Evolutionary conservation across 2,797 vertebrate genomes (phyloP), one percentile per base, ranked within the genome.

Genomic region (Eulemur albifrons): DNA sequence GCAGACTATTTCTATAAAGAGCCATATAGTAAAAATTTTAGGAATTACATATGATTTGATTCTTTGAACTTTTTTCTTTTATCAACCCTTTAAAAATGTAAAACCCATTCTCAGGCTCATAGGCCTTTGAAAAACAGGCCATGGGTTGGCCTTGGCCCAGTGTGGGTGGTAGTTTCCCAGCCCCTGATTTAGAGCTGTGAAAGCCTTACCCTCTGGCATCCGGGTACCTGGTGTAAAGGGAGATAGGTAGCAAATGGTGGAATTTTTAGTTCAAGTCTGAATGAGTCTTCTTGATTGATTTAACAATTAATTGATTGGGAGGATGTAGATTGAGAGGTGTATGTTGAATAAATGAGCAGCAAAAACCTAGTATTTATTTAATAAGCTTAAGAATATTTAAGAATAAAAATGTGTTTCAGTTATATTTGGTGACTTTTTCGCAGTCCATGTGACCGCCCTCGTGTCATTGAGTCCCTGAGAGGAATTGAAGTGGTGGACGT

Each of bases 401-500:
- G 80, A 70, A 17, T 40, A 45, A 38, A 65, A 21, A 7, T 81
- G 0, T 18, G 7, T 69, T 73, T 85, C 45, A 18, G 1, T 82
- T 30, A 0, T 11, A 2, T 54, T 40, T 93, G 83, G 32, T 69
- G 93, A 40, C 81, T 96, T 98, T 35, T 23, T 96, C 98, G 67
- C 94, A 99, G 99, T 97, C 99, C 99, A 0, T 99, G 99, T 96
- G 99, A 99, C 97, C 99, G 99, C 25, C 99, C 99, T 77, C 99
- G 99, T 92, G 99, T 99, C 45, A 99, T 99, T 2, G 99, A 99
- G 98, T 99, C 99, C 57, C 98, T 99, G 98, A 98, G 99, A 85
- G 99, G 99, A 20, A 99, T 99, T 94, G 99, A 99, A 98, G 99
- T 99, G 97, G 99, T 99, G 82, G 99, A 99, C 79, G 99, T 99